phyloP scores from a whole-genome alignment of 2,113 vertebrate genomes.

The Vidua macroura region DNA sequence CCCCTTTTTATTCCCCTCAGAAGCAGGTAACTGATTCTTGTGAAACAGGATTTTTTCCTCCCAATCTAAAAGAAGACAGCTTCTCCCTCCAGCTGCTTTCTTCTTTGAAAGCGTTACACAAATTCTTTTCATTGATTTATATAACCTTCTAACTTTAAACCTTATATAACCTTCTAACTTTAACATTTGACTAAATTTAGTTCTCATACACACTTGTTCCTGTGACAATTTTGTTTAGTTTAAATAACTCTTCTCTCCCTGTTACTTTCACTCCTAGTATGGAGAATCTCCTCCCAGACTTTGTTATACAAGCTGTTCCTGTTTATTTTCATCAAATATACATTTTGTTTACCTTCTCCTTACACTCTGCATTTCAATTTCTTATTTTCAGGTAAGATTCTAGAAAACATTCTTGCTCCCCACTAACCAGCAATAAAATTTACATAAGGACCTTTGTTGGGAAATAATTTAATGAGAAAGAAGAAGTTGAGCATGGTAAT shows the following conservation, averaged over 20 bases:
- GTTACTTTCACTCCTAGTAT: not conserved
- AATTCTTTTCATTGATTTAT: not conserved
- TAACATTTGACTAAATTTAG: not conserved
- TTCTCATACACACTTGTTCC: not conserved
- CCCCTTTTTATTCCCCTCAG: not conserved
- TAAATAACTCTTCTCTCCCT: not conserved
- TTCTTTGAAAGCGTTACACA: not conserved
- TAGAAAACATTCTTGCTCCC: not conserved
- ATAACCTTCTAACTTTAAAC: not conserved
- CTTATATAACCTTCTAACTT: not conserved
- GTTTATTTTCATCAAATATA: not conserved
- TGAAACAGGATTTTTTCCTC: not conserved
- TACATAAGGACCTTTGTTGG: not conserved
- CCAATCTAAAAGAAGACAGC: not conserved
- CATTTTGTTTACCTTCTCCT: not conserved
- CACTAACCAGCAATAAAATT: not conserved
- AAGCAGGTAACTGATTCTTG: not conserved
- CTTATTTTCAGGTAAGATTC: not conserved
- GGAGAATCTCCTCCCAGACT: not conserved
- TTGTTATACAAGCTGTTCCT: not conserved
- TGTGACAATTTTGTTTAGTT: not conserved
- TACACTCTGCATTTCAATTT: not conserved
- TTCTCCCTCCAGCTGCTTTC: not conserved
- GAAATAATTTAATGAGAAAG: not conserved
- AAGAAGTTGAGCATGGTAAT: not conserved